Conservation (phyloP, 2,888 invertebrate genomes). For the Parthenolecanium corni region DNA sequence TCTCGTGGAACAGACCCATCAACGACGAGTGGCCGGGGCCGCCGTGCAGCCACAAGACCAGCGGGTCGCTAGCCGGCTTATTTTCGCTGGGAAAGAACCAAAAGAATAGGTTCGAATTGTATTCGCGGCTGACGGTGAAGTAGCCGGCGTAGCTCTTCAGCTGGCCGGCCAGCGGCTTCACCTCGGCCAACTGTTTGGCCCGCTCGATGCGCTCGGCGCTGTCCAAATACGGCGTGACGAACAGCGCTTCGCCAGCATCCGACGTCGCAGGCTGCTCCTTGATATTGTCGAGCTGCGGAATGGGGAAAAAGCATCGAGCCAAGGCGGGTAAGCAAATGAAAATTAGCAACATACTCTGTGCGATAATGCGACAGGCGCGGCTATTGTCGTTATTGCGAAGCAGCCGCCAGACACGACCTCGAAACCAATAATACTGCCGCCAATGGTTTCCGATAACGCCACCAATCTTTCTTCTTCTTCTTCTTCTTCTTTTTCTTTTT, state of each 20-base stretch:
- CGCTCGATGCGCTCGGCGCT: neutral
- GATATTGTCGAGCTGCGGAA: neutral
- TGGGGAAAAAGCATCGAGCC: no score
- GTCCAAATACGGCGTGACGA: conserved; percentile 51
- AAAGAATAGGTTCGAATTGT: conserved; percentile 43
- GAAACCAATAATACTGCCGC: neutral
- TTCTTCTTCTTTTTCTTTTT: no score
- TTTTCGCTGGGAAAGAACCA: conserved; percentile 43
- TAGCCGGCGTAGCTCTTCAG: conserved; percentile 50
- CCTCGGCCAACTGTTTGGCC: conserved; percentile 1
- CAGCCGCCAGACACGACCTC: neutral
- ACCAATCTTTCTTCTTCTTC: no score
- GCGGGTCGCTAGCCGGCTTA: conserved; percentile 45
- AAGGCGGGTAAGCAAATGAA: no score
- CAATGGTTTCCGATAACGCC: neutral
- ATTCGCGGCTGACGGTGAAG: conserved; percentile 48
- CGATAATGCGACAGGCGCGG: no score
- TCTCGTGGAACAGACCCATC: conserved; percentile 69
- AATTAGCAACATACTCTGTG: no score
- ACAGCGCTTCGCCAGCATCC: neutral
- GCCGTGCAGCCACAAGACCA: conserved; percentile 74
- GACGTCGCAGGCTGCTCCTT: neutral
- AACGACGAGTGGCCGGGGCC: conserved; percentile 72
- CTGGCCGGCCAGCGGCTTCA: conserved; percentile 35
- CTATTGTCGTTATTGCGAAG: neutral